Conservation (phyloP, 2,797 vertebrate genomes). For the Malurus leucopterus region DNA sequence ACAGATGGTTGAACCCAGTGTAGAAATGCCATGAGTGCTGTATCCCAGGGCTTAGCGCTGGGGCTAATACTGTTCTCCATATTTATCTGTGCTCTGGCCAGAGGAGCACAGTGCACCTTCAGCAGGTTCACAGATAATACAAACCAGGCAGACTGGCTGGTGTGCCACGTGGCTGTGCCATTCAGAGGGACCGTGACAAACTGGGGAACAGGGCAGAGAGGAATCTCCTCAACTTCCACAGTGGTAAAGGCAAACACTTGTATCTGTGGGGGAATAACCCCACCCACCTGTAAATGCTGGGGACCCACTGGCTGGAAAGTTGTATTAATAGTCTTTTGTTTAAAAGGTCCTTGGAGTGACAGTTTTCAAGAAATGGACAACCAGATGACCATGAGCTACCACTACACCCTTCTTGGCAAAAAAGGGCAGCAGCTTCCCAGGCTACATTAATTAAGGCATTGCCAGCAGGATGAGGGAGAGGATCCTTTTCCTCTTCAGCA, state of each 20-base stretch:
- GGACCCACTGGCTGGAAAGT: neutral
- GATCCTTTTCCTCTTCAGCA: neutral
- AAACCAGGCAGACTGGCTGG: neutral
- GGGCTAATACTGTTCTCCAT: neutral
- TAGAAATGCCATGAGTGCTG: neutral
- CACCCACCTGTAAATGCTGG: neutral
- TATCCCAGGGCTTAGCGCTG: neutral
- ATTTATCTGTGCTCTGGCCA: neutral
- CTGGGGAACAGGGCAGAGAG: neutral
- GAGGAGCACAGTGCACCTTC: neutral
- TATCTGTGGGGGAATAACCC: neutral
- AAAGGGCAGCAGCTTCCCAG: neutral
- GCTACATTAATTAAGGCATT: neutral
- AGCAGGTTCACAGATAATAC: neutral
- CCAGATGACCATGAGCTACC: neutral
- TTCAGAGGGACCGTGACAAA: accelerated
- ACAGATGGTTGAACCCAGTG: neutral
- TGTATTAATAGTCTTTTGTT: neutral
- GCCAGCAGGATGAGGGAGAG: neutral
- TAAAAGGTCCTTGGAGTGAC: neutral
- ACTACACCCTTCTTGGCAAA: neutral
- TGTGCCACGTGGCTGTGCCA: neutral
- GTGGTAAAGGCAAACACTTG: neutral
- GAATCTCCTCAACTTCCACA: neutral
- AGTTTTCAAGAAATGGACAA: neutral